Evolutionary conservation across 2,888 invertebrate species (phyloP), one percentile per base, ranked within the genome.

Genomic region (Anaspis maculata): DNA sequence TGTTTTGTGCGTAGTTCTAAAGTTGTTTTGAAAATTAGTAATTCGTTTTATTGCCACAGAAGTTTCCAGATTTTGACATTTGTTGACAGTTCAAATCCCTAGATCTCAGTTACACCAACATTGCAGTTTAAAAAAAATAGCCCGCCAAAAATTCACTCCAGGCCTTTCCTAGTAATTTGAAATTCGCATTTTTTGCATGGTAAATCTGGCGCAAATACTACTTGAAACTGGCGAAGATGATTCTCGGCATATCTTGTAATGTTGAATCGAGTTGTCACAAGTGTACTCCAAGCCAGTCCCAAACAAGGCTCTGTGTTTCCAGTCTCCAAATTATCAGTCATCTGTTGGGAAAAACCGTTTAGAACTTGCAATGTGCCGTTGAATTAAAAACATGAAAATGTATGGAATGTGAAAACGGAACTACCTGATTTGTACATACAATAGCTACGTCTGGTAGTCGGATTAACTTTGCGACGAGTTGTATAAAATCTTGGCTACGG

Each of bases 361-460:
- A n/a, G n/a, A n/a, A n/a, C n/a, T n/a, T n/a, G n/a, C n/a, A n/a
- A n/a, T n/a, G n/a, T n/a, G n/a, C n/a, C n/a, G n/a, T n/a, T n/a
- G n/a, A n/a, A n/a, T n/a, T n/a, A n/a, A n/a, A n/a, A n/a, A n/a
- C n/a, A n/a, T n/a, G n/a, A n/a, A n/a, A n/a, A n/a, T n/a, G n/a
- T n/a, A n/a, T n/a, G n/a, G n/a, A n/a, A n/a, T n/a, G n/a, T n/a
- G n/a, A n/a, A n/a, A 34, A 37, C n/a, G 14, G 36, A 22, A 42
- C 10, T 10, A 83, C 83, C 70, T 86, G 85, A 66, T 86, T 86
- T 2, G 78, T 71, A 54, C 82, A 81, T 28, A 86, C 59, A 24
- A 83, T 64, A 4, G 73, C 74, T 30, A 78, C 62, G 14, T 65
- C 62, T 7, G 73, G 68, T 27, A 82, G 61, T 34, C 66, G 61